A percentile compares a stretch with the other conserved stretches of the same genome.
Conservation (phyloP, 2,113 vertebrate species). For the Haliaeetus leucogaster region DNA sequence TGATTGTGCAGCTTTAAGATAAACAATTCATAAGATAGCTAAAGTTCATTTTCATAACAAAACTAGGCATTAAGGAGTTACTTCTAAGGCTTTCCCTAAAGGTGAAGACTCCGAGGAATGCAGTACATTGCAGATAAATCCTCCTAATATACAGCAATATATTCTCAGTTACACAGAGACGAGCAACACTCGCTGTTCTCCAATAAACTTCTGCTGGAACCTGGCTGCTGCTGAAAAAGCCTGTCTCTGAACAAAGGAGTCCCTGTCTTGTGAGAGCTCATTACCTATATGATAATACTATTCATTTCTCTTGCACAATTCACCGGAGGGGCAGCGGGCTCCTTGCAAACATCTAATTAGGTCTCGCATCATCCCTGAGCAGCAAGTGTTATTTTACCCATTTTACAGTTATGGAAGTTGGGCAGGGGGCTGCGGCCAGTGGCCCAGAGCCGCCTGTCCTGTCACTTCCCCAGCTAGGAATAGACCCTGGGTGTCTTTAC, state of each 20-base stretch:
- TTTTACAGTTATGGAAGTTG: not conserved
- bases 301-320: slow-evolving; percentile 12
- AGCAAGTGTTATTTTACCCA: not conserved
- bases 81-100: slow-evolving; percentile 35
- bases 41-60: slow-evolving; percentile 65
- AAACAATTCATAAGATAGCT: slow-evolving; percentile 61
- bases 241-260: slow-evolving; percentile 6
- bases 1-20: slow-evolving; percentile 49
- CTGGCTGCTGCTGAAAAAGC: not conserved
- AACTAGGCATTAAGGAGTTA: slow-evolving; percentile 38
- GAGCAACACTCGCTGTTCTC: slow-evolving; percentile 7
- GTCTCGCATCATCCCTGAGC: not conserved
- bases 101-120: not conserved
- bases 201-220: slow-evolving; percentile 34
- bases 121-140: slow-evolving; percentile 39
- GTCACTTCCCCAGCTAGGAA: not conserved
- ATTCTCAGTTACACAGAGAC: slow-evolving; percentile 3
- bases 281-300: slow-evolving; percentile 46
- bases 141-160: slow-evolving; percentile 14
- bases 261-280: slow-evolving; percentile 43
- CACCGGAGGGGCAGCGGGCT: not conserved
- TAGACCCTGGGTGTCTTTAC: not conserved
- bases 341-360: slow-evolving; percentile 39
- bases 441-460: not conserved
- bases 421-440: not conserved